Base-by-base conservation (phyloP, 2,797 vertebrate genomes). In the Nyctalus aviator region DNA sequence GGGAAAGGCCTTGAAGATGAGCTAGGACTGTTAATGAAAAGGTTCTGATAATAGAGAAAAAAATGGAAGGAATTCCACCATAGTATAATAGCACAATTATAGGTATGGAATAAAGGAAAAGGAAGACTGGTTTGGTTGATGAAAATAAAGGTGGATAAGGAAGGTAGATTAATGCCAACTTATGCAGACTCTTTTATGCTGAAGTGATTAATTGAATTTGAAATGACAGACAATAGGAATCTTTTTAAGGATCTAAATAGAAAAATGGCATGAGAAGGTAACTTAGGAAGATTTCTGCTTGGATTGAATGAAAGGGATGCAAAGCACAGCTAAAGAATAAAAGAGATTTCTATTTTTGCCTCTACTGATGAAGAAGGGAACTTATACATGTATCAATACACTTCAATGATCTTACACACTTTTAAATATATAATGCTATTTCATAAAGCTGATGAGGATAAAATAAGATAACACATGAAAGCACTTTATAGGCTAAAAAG, bases 401-500 rank as follows among this genome's bases (percentile, higher is more conserved):
- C 17, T 71, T 91, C 44, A 59, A 53, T 4, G 44, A 84, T 66
- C 50, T 84, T 57, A 66, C 8, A 50, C 3, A 84, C 7, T 75
- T 76, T 90, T 84, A 46, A 87, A 81, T 37, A 75, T 48, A 73
- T 4, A 27, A 66, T 41, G 10, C 35, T 94, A 27, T 85, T 94
- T 90, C 46, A 87, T 64, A 83, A 86, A 85, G 66, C 9, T 87
- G 30, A 69, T 53, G 32, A 85, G 68, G 30, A 73, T 59, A 84
- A 89, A 72, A 88, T 89, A 84, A 89, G 68, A 88, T 89, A 90
- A 44, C 23, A 25, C 27, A 20, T 84, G 76, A 78, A 90, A 81
- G 50, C 30, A 92, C 41, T 68, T 76, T n/a, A 86, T 11, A 77
- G 46, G 73, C 69, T 59, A 88, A 82, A 81, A 68, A 59, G 21